Conservation (phyloP, 2,797 vertebrate species). For the Petrocephalus sullivani region DNA sequence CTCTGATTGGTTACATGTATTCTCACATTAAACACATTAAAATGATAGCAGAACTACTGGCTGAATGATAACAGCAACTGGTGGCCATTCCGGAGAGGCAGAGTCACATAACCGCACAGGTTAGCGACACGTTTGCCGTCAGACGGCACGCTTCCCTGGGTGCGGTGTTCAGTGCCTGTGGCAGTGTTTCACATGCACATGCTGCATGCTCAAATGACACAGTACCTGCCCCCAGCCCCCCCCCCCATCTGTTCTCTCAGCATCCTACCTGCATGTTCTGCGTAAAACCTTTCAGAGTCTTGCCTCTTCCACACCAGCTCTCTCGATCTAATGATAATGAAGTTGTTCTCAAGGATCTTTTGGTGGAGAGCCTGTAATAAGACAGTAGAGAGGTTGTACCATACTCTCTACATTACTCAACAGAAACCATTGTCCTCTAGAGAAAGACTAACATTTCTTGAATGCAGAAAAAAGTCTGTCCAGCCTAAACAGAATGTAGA, state of each 20-base stretch:
- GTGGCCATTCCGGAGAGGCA: background rate
- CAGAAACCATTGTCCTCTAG: background rate
- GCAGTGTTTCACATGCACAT: background rate
- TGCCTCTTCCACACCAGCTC: slow-evolving; percentile 69
- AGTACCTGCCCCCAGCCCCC: background rate
- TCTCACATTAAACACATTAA: background rate
- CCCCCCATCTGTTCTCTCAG: background rate
- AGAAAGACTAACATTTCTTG: background rate
- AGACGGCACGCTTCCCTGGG: background rate
- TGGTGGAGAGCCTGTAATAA: slow-evolving; percentile 74
- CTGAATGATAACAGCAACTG: background rate
- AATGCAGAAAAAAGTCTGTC: background rate
- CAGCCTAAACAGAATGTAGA: background rate
- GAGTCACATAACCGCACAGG: background rate
- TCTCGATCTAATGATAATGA: slow-evolving; percentile 73
- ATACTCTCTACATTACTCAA: background rate
- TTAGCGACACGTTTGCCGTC: background rate
- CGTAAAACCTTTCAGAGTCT: slow-evolving; percentile 80
- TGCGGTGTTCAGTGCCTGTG: background rate
- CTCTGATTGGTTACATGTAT: background rate
- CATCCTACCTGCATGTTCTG: slow-evolving; percentile 76
- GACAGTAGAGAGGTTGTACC: background rate
- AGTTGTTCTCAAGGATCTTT: slow-evolving; percentile 74
- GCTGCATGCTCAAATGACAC: background rate
- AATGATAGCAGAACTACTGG: background rate